A percentile compares a stretch with the other conserved stretches of the same genome.
Evolutionary conservation across 1,140 invertebrate genomes (phyloP).

Genomic region (Bombyx mandarina): DNA sequence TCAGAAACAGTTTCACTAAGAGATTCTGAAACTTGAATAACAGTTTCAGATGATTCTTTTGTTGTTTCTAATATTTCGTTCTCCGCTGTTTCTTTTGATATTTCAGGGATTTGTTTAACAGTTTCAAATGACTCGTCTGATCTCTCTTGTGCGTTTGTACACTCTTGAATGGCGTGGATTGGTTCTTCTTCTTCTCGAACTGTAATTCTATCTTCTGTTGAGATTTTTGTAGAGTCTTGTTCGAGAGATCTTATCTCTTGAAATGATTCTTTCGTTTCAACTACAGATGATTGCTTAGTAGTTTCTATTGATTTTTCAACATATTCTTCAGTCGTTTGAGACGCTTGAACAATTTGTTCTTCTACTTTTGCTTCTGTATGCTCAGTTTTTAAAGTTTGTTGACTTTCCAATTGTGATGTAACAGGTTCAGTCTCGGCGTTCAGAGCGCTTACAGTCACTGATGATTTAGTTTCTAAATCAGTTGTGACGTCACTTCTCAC

Average conservation of each 20-base stretch:
- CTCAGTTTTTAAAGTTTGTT: constrained; percentile 26
- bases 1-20: constrained; percentile 1
- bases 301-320: not conserved
- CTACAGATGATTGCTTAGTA: constrained; percentile 10
- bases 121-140: no score
- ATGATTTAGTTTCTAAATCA: constrained; percentile 46
- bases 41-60: not conserved
- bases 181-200: not conserved
- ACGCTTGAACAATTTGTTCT: constrained; percentile 10
- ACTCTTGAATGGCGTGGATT: not conserved
- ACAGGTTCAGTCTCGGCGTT: constrained; percentile 26
- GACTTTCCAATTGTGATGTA: constrained; percentile 23
- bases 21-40: constrained; percentile 3
- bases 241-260: not conserved
- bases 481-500: constrained; percentile 33
- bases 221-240: not conserved
- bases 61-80: not conserved
- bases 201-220: not conserved
- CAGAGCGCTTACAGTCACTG: constrained; percentile 27
- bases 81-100: not conserved
- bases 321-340: constrained; percentile 6
- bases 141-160: no score
- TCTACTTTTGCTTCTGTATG: constrained; percentile 14
- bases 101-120: no score
- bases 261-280: constrained; percentile 6